These are phyloP conservation scores for Hyla sarda DNA, from an alignment of 2,113 vertebrate species.

Conservation along the genomic window DNA sequence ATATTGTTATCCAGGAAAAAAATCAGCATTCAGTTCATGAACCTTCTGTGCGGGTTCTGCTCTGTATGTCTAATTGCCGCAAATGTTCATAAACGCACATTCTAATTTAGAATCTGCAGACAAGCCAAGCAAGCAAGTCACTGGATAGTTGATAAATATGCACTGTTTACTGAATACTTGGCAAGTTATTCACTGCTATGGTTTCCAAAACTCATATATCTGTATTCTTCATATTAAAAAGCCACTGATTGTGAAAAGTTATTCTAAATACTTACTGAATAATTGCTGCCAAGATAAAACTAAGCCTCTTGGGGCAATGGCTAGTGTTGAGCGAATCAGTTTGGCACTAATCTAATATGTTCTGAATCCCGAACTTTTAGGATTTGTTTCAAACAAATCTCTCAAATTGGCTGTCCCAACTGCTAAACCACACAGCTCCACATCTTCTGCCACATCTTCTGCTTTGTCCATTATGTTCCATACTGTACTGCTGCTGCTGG, in stretches of 20 bases:
- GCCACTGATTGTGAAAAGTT: background rate
- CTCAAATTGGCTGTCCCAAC: no score
- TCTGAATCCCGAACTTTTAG: no score
- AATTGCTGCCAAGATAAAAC: background rate
- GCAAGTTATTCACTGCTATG: background rate
- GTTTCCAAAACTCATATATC: background rate
- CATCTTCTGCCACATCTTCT: no score
- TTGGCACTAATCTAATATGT: no score
- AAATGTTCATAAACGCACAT: background rate
- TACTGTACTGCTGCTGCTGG: no score
- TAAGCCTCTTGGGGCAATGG: background rate
- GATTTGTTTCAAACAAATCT: no score
- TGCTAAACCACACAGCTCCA: no score
- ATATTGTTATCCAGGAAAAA: conserved; percentile 23
- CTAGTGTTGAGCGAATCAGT: no score
- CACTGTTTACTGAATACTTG: background rate
- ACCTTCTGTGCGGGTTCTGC: background rate
- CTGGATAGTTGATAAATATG: background rate
- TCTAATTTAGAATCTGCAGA: background rate
- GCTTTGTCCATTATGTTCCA: no score
- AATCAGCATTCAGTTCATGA: background rate
- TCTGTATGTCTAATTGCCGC: background rate
- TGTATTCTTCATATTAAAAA: background rate
- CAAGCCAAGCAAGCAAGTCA: background rate
- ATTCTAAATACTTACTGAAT: background rate